Conservation (phyloP, 2,797 vertebrate genomes). For the Poeciliopsis paucimaculata region DNA sequence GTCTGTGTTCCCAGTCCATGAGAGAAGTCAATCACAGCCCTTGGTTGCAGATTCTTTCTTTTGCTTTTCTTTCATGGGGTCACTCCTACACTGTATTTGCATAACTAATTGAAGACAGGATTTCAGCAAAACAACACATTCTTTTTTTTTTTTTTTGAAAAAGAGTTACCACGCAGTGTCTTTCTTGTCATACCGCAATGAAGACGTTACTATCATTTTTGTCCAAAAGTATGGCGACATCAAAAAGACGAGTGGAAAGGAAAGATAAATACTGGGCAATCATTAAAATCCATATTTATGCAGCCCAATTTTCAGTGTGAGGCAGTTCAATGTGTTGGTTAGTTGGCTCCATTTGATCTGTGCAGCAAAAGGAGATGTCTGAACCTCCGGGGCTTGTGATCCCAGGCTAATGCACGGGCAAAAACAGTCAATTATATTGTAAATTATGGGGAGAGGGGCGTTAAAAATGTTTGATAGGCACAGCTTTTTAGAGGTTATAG, state of each 20-base stretch:
- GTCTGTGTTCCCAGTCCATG: slow-evolving; percentile 76
- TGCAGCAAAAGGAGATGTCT: slow-evolving; percentile 74
- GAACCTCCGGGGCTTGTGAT: slow-evolving; percentile 79
- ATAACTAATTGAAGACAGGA: slow-evolving; percentile 62
- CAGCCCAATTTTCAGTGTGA: slow-evolving; percentile 78
- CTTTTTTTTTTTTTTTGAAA: slow-evolving; percentile 37
- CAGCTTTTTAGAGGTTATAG: slow-evolving; percentile 52
- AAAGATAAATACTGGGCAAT: slow-evolving; percentile 82
- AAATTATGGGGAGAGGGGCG: slow-evolving; percentile 71
- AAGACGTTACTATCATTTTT: slow-evolving; percentile 75
- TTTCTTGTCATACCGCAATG: slow-evolving; percentile 58
- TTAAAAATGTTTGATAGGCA: slow-evolving; percentile 71
- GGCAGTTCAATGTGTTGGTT: slow-evolving; percentile 73
- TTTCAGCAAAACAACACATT: slow-evolving; percentile 50
- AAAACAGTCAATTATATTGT: slow-evolving; percentile 82
- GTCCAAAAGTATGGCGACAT: slow-evolving; percentile 74
- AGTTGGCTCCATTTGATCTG: slow-evolving; percentile 82
- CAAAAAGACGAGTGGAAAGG: slow-evolving; percentile 75
- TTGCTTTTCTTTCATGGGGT: slow-evolving; percentile 36
- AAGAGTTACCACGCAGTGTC: slow-evolving; percentile 48
- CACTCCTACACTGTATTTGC: slow-evolving; percentile 52
- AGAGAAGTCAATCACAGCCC: slow-evolving; percentile 85
- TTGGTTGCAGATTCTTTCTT: slow-evolving; percentile 56
- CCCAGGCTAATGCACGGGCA: slow-evolving; percentile 75
- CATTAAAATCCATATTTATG: slow-evolving; percentile 86